These are phyloP conservation scores for Amphimallon solstitiale DNA, from an alignment of 2,888 invertebrate species.

Conservation along the genomic window DNA sequence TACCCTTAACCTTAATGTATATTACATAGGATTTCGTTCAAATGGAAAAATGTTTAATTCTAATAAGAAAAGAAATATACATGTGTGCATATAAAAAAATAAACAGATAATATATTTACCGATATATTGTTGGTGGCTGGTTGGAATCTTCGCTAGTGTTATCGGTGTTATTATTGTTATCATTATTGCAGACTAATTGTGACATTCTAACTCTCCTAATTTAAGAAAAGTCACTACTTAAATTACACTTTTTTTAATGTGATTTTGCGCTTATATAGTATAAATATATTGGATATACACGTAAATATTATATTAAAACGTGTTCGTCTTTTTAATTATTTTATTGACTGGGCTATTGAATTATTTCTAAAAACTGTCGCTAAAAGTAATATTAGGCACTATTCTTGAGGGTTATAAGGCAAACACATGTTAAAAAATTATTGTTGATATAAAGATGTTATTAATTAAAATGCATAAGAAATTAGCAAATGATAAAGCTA, in stretches of 20 bases:
- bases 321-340: neutral
- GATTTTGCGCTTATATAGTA: no score
- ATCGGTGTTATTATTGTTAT: conserved; percentile 78
- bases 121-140: conserved; percentile 88
- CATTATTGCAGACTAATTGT: conserved; percentile 77
- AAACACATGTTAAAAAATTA: conserved; percentile 29
- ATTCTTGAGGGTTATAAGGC: conserved; percentile 36
- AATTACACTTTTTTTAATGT: conserved; percentile 29
- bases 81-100: neutral
- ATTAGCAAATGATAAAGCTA: conserved; percentile 11
- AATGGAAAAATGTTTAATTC: neutral
- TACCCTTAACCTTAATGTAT: conserved; percentile 33
- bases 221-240: conserved; percentile 21
- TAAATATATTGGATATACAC: neutral
- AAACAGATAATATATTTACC: conserved; percentile 67
- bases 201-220: conserved; percentile 68
- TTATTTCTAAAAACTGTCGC: conserved; percentile 20
- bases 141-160: conserved; percentile 88
- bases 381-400: conserved; percentile 36
- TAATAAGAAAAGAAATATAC: neutral
- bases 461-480: neutral
- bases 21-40: neutral
- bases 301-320: conserved; percentile 14
- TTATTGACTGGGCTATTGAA: conserved; percentile 39
- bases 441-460: conserved; percentile 5